Conservation (phyloP, 2,888 invertebrate genomes). For the Cosmia pyralina region DNA sequence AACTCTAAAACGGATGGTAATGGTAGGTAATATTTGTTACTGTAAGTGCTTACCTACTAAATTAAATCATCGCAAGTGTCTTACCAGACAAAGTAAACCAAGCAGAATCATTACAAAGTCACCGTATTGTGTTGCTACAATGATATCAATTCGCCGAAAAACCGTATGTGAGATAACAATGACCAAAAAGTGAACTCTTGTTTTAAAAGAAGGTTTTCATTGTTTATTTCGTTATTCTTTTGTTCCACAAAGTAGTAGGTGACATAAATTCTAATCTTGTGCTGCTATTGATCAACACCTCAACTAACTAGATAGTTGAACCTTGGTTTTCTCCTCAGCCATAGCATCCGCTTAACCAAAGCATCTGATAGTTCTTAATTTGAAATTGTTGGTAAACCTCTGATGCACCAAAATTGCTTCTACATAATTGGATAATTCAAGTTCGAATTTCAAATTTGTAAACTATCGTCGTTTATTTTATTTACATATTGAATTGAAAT, state of each 20-base stretch:
- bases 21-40: not conserved
- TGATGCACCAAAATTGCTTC: constrained; percentile 25
- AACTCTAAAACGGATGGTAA: not conserved
- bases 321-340: not conserved
- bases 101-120: constrained; percentile 18
- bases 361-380: not conserved
- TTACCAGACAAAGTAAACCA: constrained; percentile 13
- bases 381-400: not conserved
- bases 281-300: not conserved
- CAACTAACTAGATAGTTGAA: not conserved
- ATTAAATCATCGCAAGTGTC: not conserved
- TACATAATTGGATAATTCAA: constrained; percentile 21
- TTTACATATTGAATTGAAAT: constrained; percentile 30
- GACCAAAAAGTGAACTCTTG: constrained; percentile 32
- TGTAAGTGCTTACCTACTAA: not conserved
- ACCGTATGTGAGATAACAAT: constrained; percentile 48
- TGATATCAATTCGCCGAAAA: constrained; percentile 53
- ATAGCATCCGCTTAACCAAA: not conserved
- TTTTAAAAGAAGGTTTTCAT: constrained; percentile 25
- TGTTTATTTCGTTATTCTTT: constrained; percentile 19
- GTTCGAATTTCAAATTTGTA: constrained; percentile 23
- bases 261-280: not conserved
- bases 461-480: constrained; percentile 32
- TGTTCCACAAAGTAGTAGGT: not conserved
- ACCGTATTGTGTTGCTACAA: constrained; percentile 14